Base-by-base conservation (phyloP, 92 coral and sea anemone genomes). In the Pocillopora meandrina region DNA sequence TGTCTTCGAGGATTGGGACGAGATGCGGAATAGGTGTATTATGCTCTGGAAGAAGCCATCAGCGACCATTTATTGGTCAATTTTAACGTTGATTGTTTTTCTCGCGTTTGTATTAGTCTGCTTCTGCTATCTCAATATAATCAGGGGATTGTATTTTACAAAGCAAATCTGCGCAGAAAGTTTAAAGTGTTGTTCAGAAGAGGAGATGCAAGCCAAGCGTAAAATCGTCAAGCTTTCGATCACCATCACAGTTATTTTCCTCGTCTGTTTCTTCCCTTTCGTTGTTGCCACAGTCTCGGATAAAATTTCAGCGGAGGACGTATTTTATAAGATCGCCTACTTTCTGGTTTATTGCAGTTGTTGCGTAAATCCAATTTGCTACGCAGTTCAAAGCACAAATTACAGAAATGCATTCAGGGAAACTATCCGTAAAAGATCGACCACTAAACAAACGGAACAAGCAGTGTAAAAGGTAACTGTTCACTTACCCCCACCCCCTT, bases 61-160 rank as follows among this genome's bases (percentile, higher is more conserved):
- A 18, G 58, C 71, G 15, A 52, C 60, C 21, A 70, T 90, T 9
- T 92, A 90, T 86, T 92, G 92, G 91, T 77, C 74, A 14, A 55
- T 87, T 9, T 84, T 92, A 8, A 86, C 91, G 18, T 26, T 77
- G 23, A 64, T 90, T 12, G 82, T 88, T 0, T 19, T 76, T 1
- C 19, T 67, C 1, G 73, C 91, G 0, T 90, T 81, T 72, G 12
- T 88, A 19, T 70, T 75, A 13, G 90, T 90, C 33, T 65, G 81
- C 21, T 90, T 83, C 70, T 92, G 95, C 78, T 92, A 92, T 79
- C 90, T 88, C 52, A 90, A 86, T 74, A 92, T 92, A 76, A 79
- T 92, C 49, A 85, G 74, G 65, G 93, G 93, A 23, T 56, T 92
- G 16, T 90, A 90, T 56, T 85, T 90, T 62, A 90, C 88, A 3